Evolutionary conservation across 2,888 invertebrate genomes (phyloP).

Genomic region (Pyrrhosoma nymphula): DNA sequence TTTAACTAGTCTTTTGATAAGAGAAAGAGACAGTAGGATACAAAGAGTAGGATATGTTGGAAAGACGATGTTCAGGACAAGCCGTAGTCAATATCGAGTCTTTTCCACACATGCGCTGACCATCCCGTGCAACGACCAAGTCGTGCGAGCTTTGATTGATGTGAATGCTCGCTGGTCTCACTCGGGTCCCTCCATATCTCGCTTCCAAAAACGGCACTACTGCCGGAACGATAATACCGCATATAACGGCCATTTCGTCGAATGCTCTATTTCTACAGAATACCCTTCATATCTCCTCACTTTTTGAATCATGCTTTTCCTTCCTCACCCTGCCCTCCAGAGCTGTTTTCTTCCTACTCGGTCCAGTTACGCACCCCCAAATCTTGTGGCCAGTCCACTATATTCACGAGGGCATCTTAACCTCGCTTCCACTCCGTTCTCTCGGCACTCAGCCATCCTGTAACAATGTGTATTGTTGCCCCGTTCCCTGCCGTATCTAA

Average conservation of each 20-base stretch:
- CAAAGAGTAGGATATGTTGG: too few species aligned
- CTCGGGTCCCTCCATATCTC: background rate
- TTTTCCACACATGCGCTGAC: background rate
- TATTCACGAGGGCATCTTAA: background rate
- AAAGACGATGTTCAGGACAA: background rate
- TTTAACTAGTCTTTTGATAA: background rate
- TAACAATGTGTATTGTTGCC: background rate
- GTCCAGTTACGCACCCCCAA: background rate
- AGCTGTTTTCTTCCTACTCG: background rate
- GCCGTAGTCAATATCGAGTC: background rate
- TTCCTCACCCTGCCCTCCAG: background rate
- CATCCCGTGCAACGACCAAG: background rate
- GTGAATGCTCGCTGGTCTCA: background rate
- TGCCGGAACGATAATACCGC: background rate
- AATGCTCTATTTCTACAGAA: background rate
- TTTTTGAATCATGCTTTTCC: background rate
- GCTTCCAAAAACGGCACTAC: background rate
- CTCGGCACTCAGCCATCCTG: background rate
- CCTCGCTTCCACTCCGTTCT: background rate
- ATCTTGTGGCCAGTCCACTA: background rate
- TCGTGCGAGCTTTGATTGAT: slow-evolving; percentile 1
- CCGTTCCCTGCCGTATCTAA: background rate
- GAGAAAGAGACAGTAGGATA: too few species aligned
- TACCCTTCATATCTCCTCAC: background rate
- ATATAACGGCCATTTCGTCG: background rate